phyloP scores from a whole-genome alignment of 2,113 vertebrate species.

The Arvicanthis niloticus region DNA sequence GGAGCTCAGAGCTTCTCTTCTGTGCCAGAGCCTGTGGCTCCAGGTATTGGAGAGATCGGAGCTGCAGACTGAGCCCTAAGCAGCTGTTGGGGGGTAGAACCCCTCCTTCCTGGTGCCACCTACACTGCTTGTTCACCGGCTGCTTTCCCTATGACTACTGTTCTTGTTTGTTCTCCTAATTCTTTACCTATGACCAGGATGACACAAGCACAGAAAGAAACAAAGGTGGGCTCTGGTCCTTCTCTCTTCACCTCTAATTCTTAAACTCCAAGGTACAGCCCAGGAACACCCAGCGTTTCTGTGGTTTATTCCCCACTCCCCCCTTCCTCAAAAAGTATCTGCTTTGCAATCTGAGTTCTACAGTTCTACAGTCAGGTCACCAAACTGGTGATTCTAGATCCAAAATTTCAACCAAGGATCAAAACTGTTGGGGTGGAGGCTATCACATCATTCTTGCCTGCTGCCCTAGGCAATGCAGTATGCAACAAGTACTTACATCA shows the following conservation, averaged over 20 bases:
- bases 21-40: background rate
- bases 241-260: background rate
- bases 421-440: background rate
- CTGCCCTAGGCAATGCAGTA: background rate
- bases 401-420: background rate
- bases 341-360: background rate
- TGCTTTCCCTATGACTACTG: background rate
- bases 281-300: background rate
- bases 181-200: background rate
- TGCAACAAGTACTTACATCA: background rate
- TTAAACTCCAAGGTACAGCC: background rate
- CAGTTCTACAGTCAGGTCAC: background rate
- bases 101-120: background rate
- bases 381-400: background rate
- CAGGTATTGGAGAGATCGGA: background rate
- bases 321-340: background rate
- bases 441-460: background rate
- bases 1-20: background rate
- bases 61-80: background rate
- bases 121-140: background rate
- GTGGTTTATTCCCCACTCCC: background rate
- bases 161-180: background rate
- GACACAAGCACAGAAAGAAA: background rate
- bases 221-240: background rate
- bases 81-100: rapidly evolving